Base-by-base conservation (phyloP, 2,888 invertebrate species). In the Halocaridina rubra region DNA sequence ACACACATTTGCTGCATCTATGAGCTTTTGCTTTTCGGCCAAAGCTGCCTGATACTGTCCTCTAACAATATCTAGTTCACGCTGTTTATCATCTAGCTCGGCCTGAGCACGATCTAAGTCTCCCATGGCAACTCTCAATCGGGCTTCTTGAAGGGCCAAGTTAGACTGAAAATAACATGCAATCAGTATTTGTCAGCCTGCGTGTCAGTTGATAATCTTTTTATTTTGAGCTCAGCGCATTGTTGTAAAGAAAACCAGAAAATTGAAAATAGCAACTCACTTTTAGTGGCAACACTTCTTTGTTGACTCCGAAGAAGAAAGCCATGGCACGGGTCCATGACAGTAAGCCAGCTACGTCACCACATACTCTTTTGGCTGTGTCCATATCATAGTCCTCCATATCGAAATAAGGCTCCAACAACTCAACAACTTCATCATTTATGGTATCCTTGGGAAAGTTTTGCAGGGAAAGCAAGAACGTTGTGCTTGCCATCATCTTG, bases 291-390 rank as follows among this genome's bases (percentile, higher is more conserved):
- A 98, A 91, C 0, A 98, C 98, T 92, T 98, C 98, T 91, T 97
- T 97, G 91, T 98, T 98, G 77, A 98, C 98, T 88, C 96, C 95
- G 90, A 96, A 98, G 90, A 98, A 98, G 91, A 97, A 97, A 0
- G 95, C 94, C 97, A 97, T 97, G 0, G 97, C 97, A 91, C 97
- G 96, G 0, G 98, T 98, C 98, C 98, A 98, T 0, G 97, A 97
- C 1, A 97, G 91, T 13, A 98, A 92, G 1, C 98, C 98, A 16
- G 98, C 98, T 0, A 98, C 98, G 90, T 98, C 98, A 79, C 98
- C 98, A 90, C 98, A 98, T 3, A 98, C 98, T 88, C 98, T 93
- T 90, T 97, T 95, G 0, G 98, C 98, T 80, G 96, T 97, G 90
- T 98, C 98, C 96, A 98, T 96, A 90, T 96, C 97, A 91, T 98